These are phyloP conservation scores for Butorides virescens DNA, from an alignment of 2,113 vertebrate species.

Conservation along the genomic window DNA sequence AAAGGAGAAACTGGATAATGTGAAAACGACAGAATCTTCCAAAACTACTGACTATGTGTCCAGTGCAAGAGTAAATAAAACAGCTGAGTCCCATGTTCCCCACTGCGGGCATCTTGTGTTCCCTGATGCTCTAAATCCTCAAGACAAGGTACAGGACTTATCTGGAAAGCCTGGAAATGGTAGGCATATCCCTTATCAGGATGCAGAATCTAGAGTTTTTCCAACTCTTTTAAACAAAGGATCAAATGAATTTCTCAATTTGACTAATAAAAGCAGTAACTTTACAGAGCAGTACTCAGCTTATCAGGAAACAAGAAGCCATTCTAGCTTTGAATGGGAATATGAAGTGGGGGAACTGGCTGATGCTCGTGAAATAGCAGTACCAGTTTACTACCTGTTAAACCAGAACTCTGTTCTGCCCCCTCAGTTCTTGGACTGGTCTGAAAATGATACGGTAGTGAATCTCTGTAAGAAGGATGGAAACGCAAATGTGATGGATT, in stretches of 20 bases:
- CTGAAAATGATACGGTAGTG: slow-evolving; percentile 59
- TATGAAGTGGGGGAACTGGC: slow-evolving; percentile 44
- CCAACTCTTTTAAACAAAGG: neutral
- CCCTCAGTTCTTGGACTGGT: slow-evolving; percentile 46
- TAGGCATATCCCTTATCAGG: neutral
- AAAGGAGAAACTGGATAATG: slow-evolving; percentile 52
- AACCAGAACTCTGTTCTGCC: slow-evolving; percentile 61
- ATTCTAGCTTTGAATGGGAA: slow-evolving; percentile 68
- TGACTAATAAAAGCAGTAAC: slow-evolving; percentile 15
- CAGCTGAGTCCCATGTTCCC: neutral
- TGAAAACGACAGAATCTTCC: neutral
- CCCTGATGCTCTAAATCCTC: neutral
- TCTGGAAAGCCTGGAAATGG: slow-evolving; percentile 36
- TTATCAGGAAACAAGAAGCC: slow-evolving; percentile 61
- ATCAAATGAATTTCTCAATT: slow-evolving; percentile 43
- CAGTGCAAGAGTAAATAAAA: neutral
- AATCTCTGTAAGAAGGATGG: slow-evolving; percentile 77
- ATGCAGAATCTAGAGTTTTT: neutral
- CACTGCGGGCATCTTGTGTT: neutral
- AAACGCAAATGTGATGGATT: slow-evolving; percentile 67
- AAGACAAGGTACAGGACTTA: slow-evolving; percentile 39
- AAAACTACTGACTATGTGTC: neutral
- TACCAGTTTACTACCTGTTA: slow-evolving; percentile 61
- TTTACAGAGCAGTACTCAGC: neutral
- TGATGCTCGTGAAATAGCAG: neutral